These are phyloP conservation scores for Lagopus leucura DNA, from an alignment of 2,113 vertebrate species.

Conservation along the genomic window DNA sequence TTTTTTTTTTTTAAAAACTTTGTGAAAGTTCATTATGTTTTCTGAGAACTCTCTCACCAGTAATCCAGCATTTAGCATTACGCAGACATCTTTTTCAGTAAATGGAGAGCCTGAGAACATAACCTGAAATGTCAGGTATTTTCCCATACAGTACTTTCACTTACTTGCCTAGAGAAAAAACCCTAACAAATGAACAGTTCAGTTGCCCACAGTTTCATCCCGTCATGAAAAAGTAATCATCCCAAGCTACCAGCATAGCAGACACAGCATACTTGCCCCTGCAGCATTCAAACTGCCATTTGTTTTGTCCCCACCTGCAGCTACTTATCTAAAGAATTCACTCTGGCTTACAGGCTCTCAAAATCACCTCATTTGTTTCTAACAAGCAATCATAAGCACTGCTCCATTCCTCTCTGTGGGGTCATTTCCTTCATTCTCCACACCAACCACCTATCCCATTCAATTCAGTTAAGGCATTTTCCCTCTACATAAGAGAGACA, in stretches of 20 bases:
- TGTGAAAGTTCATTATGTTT: fast-evolving
- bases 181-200: not conserved
- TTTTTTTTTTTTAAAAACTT: not conserved
- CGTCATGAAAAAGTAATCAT: not conserved
- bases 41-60: not conserved
- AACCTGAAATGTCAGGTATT: not conserved
- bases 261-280: fast-evolving
- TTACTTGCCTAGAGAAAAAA: not conserved
- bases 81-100: not conserved
- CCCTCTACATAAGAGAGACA: not conserved
- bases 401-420: not conserved
- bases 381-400: not conserved
- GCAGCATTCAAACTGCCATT: not conserved
- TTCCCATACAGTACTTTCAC: not conserved
- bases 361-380: not conserved
- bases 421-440: not conserved
- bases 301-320: not conserved
- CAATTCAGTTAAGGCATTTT: not conserved
- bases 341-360: not conserved
- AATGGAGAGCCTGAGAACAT: not conserved
- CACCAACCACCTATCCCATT: not conserved
- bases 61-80: too few species aligned
- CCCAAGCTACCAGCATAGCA: not conserved
- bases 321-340: not conserved
- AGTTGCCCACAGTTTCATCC: not conserved